phyloP scores from a whole-genome alignment of 2,888 invertebrate species.

The Dorcus hopei region DNA sequence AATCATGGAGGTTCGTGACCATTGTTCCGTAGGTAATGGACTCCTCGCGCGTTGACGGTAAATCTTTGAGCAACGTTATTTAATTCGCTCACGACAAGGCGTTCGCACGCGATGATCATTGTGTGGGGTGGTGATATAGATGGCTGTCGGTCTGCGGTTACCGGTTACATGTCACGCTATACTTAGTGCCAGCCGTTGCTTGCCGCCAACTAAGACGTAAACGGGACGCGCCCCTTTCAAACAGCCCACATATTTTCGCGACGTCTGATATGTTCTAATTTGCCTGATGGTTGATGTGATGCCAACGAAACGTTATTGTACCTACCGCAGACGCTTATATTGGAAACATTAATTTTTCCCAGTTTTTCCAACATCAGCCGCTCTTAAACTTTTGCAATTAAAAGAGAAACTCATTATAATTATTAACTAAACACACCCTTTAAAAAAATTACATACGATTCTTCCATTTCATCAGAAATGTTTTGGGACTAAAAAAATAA shows the following conservation, averaged over 20 bases:
- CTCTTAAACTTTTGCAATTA: no score
- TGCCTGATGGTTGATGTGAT: no score
- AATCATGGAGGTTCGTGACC: slow-evolving; percentile 43
- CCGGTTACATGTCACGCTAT: slow-evolving; percentile 23
- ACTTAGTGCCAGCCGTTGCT: slow-evolving; percentile 27
- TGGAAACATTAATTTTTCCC: no score
- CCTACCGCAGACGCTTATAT: no score
- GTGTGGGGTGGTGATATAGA: slow-evolving; percentile 29
- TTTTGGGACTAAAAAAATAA: no score
- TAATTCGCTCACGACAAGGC: slow-evolving; percentile 42
- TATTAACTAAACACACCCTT: no score
- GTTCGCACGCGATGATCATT: slow-evolving; percentile 37
- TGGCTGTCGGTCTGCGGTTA: slow-evolving; percentile 29
- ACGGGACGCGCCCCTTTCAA: slow-evolving; percentile 12
- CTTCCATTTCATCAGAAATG: no score
- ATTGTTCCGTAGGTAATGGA: slow-evolving; percentile 43
- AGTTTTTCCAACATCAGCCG: no score
- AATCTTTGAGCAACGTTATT: slow-evolving; percentile 38
- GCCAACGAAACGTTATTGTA: no score
- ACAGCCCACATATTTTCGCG: slow-evolving; percentile 6
- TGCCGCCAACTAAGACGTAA: slow-evolving; percentile 27
- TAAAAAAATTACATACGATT: no score
- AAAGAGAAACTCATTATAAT: no score
- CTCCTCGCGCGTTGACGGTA: slow-evolving; percentile 39
- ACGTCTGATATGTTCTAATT: slow-evolving; percentile 3